Percentiles rank a stretch among this genome's conserved stretches.
phyloP scores from a whole-genome alignment of 2,888 invertebrate species.

The Sphaerophoria rueppellii region DNA sequence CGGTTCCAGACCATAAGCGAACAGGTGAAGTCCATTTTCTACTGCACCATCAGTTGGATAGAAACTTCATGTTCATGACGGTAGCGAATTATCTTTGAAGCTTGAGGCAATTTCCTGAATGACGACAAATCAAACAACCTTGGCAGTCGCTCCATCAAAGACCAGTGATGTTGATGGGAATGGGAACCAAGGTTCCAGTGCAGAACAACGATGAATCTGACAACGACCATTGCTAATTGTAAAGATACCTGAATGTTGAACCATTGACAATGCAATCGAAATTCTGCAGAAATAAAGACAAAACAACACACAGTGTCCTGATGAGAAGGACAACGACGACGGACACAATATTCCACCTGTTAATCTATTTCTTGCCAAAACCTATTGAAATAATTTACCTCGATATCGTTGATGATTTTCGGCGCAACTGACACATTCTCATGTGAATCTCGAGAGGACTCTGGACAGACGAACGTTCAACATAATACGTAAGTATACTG shows the following conservation, averaged over 20 bases:
- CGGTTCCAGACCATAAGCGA: constrained; percentile 36
- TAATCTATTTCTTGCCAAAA: constrained; percentile 62
- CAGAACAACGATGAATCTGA: constrained; percentile 29
- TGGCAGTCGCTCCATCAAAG: constrained; percentile 25
- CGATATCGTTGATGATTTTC: constrained; percentile 52
- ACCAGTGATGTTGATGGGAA: constrained; percentile 14
- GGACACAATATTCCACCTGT: constrained; percentile 47
- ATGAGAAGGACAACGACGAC: neutral
- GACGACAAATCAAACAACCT: constrained; percentile 61
- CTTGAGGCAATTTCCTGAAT: constrained; percentile 52
- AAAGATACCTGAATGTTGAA: constrained; percentile 34
- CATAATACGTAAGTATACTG: no score
- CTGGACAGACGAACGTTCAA: no score
- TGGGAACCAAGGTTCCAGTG: neutral
- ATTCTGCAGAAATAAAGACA: neutral
- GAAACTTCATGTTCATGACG: constrained; percentile 6
- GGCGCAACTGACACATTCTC: constrained; percentile 52
- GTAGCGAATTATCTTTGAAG: constrained; percentile 45
- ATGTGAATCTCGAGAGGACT: neutral
- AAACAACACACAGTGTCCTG: neutral
- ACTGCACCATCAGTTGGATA: neutral
- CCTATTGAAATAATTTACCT: constrained; percentile 64
- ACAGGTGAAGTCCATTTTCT: constrained; percentile 36
- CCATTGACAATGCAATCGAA: neutral
- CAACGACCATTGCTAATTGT: constrained; percentile 53